Base-by-base conservation (phyloP, 2,797 vertebrate species). In the Cryptoprocta ferox region DNA sequence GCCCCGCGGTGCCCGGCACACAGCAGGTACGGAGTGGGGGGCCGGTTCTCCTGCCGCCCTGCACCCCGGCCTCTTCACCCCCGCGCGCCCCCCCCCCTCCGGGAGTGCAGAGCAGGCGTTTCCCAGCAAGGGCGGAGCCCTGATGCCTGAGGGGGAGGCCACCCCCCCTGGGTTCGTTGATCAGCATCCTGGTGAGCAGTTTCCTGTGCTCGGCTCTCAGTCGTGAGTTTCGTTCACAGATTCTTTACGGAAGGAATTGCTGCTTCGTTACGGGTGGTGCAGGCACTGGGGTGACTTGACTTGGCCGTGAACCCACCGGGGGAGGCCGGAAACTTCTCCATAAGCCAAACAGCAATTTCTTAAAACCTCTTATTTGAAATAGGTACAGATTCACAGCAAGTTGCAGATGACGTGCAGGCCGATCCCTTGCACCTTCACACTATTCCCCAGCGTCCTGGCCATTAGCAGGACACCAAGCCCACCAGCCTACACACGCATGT, bases 161-260 rank as follows among this genome's bases (percentile, higher is more conserved):
- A 11, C 32, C n/a, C 73, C 15, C 16, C 3, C 30, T 3, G 3
- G 71, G 30, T 2, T 0, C 35, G 26, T 26, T n/a, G 7, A 26
- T 28, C 2, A 18, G 97, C 97, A 98, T 97, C 95, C 85, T 89
- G 61, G 96, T 96, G 76, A 84, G 96, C 97, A 96, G 94, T 97
- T 97, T 98, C 87, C 94, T n/a, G 89, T n/a, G 66, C 83, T 48
- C 75, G 84, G 39, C 95, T 98, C 97, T 98, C 79, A 96, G 95
- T 90, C 90, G 48, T 96, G 97, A 93, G 98, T 96, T 95, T 94
- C 95, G 96, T 95, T 97, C 98, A 97, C 96, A 97, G 95, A 96
- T 97, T 94, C 94, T 91, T 79, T 96, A 96, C 89, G 80, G 76
- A 97, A 91, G 85, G 6, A 97, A 86, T 5, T 78, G 94, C 90